Evolutionary conservation across 2,888 invertebrate genomes (phyloP), one percentile per base, ranked within the genome.

Genomic region (Eudemis profundana): DNA sequence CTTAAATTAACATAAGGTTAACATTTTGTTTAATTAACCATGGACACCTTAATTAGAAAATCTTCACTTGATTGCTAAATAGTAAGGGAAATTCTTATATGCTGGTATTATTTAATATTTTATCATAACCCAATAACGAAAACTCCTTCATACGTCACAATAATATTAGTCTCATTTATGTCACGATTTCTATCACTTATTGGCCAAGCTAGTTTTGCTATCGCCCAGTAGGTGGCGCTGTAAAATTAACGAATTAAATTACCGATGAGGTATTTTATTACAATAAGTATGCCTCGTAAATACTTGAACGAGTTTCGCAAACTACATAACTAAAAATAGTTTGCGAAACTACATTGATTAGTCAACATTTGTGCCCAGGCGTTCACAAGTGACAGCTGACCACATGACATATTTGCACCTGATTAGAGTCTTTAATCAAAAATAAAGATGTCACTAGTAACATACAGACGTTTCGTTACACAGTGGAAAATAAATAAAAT

Each of bases 201-300:
- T 54, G 54, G 33, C 33, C 29, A 54, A 54, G 54, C 54, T 54
- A 54, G 23, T 54, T 38, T 19, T 40, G 15, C 54, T 54, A 54
- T 54, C 54, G 15, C 54, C 54, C 54, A 27, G 27, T 21, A 54
- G 54, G 17, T 42, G 40, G 40, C 54, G 40, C 12, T 19, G 50
- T 54, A 27, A 54, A 42, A 54, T 54, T 40, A 40, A 54, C 54
- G 40, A 54, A 27, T 27, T 23, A 40, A 19, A 27, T 40, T 54
- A 54, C 40, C 54, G 23, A 50, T 36, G 50, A 54, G 54, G 54
- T 40, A 42, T 54, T 54, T 54, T 54, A 21, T 53, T 38, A 40
- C 21, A 51, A 53, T 44, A 44, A 44, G 21, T 53, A 54, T 42
- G 27, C 42, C 15, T 40, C 40, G 54, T 42, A 40, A 54, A 54